A percentile compares a stretch with the other conserved stretches of the same genome.
Evolutionary conservation across 2,888 invertebrate species (phyloP).

Genomic region (Aphodius sticticus): DNA sequence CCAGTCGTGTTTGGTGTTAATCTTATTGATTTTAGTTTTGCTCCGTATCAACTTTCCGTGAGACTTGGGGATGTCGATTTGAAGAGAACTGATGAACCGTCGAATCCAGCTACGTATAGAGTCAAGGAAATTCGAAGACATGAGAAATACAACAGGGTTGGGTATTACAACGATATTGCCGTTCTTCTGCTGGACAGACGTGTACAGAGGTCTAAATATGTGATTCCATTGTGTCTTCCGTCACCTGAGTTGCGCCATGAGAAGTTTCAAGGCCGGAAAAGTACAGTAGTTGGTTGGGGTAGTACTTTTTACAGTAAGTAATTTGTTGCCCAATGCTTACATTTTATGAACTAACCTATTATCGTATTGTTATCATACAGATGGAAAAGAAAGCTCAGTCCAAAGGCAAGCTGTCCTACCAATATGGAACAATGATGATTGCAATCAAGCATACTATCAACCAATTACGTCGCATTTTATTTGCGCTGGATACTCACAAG

Average conservation of each 20-base stretch:
- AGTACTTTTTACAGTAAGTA: conserved; percentile 80
- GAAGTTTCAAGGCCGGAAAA: conserved; percentile 76
- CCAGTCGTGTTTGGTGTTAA: conserved; percentile 10
- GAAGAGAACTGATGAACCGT: conserved; percentile 84
- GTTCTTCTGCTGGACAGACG: conserved; percentile 77
- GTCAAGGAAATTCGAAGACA: conserved; percentile 84
- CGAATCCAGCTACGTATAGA: conserved; percentile 80
- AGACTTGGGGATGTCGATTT: conserved; percentile 89
- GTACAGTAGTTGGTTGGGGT: conserved; percentile 94
- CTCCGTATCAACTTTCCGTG: conserved; percentile 88
- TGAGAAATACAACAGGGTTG: conserved; percentile 84
- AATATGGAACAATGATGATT: conserved; percentile 90
- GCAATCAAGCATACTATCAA: conserved; percentile 90
- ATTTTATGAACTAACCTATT: neutral
- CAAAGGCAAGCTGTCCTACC: conserved; percentile 87
- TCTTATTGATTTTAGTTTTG: conserved; percentile 69
- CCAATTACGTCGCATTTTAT: conserved; percentile 90
- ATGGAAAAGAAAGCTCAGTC: conserved; percentile 86
- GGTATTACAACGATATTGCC: conserved; percentile 96
- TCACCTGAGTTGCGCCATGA: conserved; percentile 65
- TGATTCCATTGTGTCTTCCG: conserved; percentile 88
- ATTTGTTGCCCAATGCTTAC: neutral
- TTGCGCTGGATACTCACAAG: conserved; percentile 88
- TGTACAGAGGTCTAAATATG: conserved; percentile 83
- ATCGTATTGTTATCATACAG: conserved; percentile 51